These are phyloP conservation scores for Ophioninae sp. DNA, from an alignment of 2,888 invertebrate genomes.

Conservation along the genomic window DNA sequence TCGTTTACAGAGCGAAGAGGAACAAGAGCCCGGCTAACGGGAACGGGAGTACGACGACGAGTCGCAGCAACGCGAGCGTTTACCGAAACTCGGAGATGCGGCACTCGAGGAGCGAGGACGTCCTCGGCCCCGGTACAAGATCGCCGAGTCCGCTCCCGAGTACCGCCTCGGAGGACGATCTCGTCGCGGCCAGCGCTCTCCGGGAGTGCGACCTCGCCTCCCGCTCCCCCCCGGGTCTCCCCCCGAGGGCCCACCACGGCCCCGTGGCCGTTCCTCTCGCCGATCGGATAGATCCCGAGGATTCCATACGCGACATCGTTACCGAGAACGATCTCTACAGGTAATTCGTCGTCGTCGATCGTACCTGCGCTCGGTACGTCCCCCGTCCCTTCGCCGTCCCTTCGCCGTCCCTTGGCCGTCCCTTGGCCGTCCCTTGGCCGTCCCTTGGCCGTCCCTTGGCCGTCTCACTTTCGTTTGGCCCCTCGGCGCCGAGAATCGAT, in stretches of 20 bases:
- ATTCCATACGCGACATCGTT: conserved; percentile 85
- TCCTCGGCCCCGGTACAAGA: conserved; percentile 73
- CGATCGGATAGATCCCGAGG: conserved; percentile 85
- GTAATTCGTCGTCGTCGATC: too few relatives aligned
- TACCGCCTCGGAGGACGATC: conserved; percentile 78
- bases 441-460: too few relatives aligned
- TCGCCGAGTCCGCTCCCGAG: conserved; percentile 72
- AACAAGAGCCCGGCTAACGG: conserved; percentile 11
- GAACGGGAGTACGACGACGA: neutral
- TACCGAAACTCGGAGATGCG: conserved; percentile 77
- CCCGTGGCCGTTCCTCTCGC: conserved; percentile 67
- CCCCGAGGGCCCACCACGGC: conserved; percentile 71
- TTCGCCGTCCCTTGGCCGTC: too few relatives aligned
- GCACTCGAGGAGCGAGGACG: conserved; percentile 78
- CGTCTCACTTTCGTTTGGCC: too few relatives aligned
- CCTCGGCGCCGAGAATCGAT: too few relatives aligned
- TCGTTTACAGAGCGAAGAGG: conserved; percentile 64
- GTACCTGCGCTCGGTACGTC: too few relatives aligned
- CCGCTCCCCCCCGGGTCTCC: conserved; percentile 63
- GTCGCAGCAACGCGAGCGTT: conserved; percentile 57
- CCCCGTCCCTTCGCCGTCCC: too few relatives aligned
- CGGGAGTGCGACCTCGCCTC: conserved; percentile 66
- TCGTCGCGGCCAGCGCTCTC: conserved; percentile 75
- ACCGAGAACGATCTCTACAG: conserved; percentile 85
- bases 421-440: too few relatives aligned